Conservation (phyloP, 2,888 invertebrate genomes). For the Holacanthella duospinosa region DNA sequence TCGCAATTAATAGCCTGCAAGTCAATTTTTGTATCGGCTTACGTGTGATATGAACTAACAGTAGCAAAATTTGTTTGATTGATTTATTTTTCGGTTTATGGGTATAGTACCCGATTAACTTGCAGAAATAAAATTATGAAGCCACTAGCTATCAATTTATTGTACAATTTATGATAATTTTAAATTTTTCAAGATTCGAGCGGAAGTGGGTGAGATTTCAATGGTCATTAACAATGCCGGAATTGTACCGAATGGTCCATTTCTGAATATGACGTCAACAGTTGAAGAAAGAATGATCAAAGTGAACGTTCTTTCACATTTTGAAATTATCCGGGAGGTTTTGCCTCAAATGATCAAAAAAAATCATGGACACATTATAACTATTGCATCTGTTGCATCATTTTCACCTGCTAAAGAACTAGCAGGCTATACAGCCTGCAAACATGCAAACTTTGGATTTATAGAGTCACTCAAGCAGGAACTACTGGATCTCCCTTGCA, state of each 20-base stretch:
- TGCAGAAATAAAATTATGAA: no score
- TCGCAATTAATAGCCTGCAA: no score
- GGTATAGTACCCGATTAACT: no score
- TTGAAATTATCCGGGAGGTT: conserved; percentile 53
- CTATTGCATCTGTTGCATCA: conserved; percentile 54
- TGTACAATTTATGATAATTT: no score
- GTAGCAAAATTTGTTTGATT: no score
- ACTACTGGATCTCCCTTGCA: conserved; percentile 47
- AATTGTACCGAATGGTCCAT: conserved; percentile 65
- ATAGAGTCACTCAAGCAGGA: conserved; percentile 55
- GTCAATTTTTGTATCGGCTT: no score
- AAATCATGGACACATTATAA: conserved; percentile 52
- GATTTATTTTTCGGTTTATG: no score
- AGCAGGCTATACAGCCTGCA: conserved; percentile 53
- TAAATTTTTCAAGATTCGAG: conserved; percentile 41
- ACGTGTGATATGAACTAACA: no score
- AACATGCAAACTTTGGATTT: conserved; percentile 56
- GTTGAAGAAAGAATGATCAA: conserved; percentile 50
- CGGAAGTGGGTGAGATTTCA: conserved; percentile 51
- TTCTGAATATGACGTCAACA: conserved; percentile 48
- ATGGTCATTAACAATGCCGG: conserved; percentile 72
- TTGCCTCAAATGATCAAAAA: conserved; percentile 51
- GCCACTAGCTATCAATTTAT: no score
- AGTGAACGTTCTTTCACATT: conserved; percentile 52
- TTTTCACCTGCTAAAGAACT: conserved; percentile 50